phyloP scores from a whole-genome alignment of 2,888 invertebrate species.

The Rhogogaster chlorosoma region DNA sequence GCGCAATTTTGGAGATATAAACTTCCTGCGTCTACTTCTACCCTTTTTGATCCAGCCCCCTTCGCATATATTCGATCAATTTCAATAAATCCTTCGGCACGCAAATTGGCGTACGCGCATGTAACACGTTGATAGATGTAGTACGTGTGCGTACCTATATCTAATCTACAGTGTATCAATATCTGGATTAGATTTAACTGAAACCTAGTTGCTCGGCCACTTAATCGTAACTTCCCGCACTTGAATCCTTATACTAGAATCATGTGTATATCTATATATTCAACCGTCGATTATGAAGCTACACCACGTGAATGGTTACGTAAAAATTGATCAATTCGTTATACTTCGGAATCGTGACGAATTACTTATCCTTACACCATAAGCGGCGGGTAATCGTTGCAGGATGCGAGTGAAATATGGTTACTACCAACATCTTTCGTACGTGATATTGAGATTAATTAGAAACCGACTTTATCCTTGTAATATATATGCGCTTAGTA shows the following conservation, averaged over 20 bases:
- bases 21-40: neutral
- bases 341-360: neutral
- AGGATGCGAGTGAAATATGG: neutral
- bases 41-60: neutral
- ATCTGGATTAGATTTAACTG: constrained; percentile 40
- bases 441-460: neutral
- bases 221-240: constrained; percentile 1
- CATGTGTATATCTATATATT: neutral
- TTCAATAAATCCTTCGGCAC: neutral
- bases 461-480: neutral
- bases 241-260: neutral
- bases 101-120: neutral
- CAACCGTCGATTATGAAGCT: constrained; percentile 9
- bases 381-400: neutral
- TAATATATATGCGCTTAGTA: neutral
- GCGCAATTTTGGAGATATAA: neutral
- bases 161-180: constrained; percentile 41
- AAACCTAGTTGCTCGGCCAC: constrained; percentile 19
- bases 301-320: constrained; percentile 4
- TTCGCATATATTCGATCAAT: neutral
- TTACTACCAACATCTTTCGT: neutral
- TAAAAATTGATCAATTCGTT: constrained; percentile 30
- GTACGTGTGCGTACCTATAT: neutral
- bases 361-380: neutral
- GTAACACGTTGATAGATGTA: neutral